These are phyloP conservation scores for Trachelus troglodyta DNA, from an alignment of 2,888 invertebrate species.

Conservation along the genomic window DNA sequence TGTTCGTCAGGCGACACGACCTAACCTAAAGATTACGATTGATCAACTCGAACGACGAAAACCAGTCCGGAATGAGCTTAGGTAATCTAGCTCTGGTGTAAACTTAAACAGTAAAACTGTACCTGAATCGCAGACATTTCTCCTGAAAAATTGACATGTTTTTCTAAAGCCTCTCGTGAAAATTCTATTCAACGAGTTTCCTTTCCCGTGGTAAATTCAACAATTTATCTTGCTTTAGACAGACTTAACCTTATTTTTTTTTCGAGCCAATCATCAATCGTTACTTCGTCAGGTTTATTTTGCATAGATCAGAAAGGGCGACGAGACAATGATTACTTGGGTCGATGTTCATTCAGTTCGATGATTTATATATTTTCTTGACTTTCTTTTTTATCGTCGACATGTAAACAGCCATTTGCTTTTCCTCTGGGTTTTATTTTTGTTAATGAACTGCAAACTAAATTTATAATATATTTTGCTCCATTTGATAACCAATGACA, in stretches of 20 bases:
- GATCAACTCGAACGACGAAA: too few species aligned
- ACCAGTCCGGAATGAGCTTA: too few species aligned
- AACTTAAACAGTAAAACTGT: too few species aligned
- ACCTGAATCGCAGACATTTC: too few species aligned
- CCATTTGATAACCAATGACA: not conserved
- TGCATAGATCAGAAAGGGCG: not conserved
- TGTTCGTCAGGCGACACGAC: too few species aligned
- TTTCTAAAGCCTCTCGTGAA: not conserved
- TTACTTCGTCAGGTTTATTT: not conserved
- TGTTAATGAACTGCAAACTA: not conserved
- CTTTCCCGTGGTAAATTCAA: not conserved
- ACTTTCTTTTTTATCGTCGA: not conserved
- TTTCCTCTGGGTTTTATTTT: not conserved
- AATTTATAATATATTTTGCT: not conserved
- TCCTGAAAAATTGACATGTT: not conserved
- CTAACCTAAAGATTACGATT: too few species aligned
- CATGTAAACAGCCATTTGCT: not conserved
- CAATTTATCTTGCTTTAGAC: not conserved
- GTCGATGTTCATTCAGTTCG: not conserved
- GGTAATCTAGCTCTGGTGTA: too few species aligned
- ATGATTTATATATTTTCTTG: not conserved
- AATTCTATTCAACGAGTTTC: not conserved
- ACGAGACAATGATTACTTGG: not conserved
- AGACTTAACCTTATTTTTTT: not conserved
- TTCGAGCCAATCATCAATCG: not conserved